Evolutionary conservation across 2,113 vertebrate genomes (phyloP), one percentile per base, ranked within the genome.

Genomic region (Cranoglanis bouderius): DNA sequence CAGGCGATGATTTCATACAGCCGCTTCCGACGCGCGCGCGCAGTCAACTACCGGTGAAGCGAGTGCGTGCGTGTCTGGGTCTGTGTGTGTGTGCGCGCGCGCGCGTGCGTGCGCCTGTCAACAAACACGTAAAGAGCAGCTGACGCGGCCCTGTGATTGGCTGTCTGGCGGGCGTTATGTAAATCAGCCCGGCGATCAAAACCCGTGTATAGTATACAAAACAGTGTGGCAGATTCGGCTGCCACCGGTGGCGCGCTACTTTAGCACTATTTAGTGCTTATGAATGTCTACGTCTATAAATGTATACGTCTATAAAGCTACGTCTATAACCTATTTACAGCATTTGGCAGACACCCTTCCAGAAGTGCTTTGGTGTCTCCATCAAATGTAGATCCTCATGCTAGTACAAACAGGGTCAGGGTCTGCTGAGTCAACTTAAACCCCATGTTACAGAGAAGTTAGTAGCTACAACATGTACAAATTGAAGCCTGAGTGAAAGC

Each of bases 121-220:
- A 70, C 63, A 82, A 82, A 82, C 65, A 53, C 80, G 65, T 82
- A 81, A 65, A 81, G n/a, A 29, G 53, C 26, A 4, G 85, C 19
- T 19, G 85, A 51, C 26, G 72, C 55, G 14, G 29, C 75, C 7
- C 18, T 87, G 61, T 82, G 85, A 86, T 86, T 86, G 85, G 85
- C 53, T 86, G 85, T 59, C 14, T 32, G 51, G 4, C 24, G 24
- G 24, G 72, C 35, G 85, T 77, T 86, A 75, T 77, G 85, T 77
- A 86, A 86, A 86, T 55, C 65, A 72, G 35, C 24, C 53, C 19
- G 10, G 32, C 21, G 81, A 40, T 82, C 81, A 55, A 43, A 29
- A 59, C 55, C 12, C 10, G 35, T 26, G 19, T 35, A 24, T 21
- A 35, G 51, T 59, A 59, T 59, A 40, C 35, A 61, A 29, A 83